These are phyloP conservation scores for Kradibia gibbosae DNA, from an alignment of 1,140 invertebrate species.

Conservation along the genomic window DNA sequence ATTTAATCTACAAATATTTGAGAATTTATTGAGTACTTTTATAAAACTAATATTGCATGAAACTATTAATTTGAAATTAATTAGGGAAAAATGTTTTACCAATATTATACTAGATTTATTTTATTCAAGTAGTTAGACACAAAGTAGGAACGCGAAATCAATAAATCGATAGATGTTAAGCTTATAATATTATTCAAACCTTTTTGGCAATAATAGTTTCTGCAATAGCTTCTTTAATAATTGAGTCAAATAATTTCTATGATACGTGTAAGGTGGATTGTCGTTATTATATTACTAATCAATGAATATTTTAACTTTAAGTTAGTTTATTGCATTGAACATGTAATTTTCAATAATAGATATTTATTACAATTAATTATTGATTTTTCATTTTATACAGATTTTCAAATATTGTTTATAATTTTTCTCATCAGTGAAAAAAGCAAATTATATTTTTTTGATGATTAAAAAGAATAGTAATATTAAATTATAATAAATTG, in stretches of 20 bases:
- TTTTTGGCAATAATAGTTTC: neutral
- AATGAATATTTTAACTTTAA: neutral
- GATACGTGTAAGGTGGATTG: neutral
- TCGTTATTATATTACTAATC: neutral
- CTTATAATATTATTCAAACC: too few species aligned
- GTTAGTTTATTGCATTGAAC: neutral
- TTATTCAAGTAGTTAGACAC: neutral
- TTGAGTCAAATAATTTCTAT: neutral
- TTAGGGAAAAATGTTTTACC: neutral
- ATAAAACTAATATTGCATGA: neutral
- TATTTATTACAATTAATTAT: too few species aligned
- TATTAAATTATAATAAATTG: too few species aligned
- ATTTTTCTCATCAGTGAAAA: too few species aligned
- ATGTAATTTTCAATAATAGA: too few species aligned
- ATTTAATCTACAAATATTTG: neutral
- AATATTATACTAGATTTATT: neutral
- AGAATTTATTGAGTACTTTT: neutral
- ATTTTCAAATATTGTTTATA: too few species aligned
- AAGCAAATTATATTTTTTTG: too few species aligned
- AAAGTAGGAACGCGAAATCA: slow-evolving; percentile 5
- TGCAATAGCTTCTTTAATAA: slow-evolving; percentile 6
- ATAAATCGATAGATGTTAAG: neutral
- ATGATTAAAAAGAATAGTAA: too few species aligned
- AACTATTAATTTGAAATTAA: neutral
- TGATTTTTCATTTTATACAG: too few species aligned